Conservation (phyloP, 2,113 vertebrate species). For the Cephalopholis sonnerati region DNA sequence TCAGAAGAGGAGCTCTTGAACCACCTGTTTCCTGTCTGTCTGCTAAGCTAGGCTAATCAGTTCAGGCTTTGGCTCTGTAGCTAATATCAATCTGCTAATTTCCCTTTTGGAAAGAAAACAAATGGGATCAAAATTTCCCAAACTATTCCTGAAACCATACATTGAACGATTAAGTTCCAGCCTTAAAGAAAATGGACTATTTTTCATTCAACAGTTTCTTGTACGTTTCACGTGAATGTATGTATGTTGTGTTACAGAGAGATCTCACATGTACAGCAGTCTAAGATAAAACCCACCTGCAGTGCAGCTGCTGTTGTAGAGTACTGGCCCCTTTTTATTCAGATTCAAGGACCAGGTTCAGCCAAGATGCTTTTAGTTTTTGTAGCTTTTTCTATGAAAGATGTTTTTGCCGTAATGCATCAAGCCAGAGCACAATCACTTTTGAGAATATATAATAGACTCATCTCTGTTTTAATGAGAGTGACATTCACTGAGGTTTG, state of each 20-base stretch:
- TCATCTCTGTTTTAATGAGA: not conserved
- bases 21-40: not conserved
- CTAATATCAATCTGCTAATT: not conserved
- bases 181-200: not conserved
- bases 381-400: not conserved
- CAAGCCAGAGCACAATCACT: not conserved
- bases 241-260: not conserved
- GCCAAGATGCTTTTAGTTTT: not conserved
- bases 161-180: not conserved
- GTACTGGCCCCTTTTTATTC: not conserved
- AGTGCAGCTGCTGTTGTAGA: not conserved
- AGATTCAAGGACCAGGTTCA: not conserved
- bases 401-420: not conserved
- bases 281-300: not conserved
- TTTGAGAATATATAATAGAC: not conserved
- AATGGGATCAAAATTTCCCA: not conserved
- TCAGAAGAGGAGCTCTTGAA: not conserved
- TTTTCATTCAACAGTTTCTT: not conserved
- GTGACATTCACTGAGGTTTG: not conserved
- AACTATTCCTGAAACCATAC: no score
- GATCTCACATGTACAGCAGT: not conserved
- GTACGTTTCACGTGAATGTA: not conserved
- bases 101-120: not conserved
- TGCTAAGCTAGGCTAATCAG: not conserved
- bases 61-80: no score